Conservation (phyloP, 2,888 invertebrate species). For the Temnothorax unifasciatus region DNA sequence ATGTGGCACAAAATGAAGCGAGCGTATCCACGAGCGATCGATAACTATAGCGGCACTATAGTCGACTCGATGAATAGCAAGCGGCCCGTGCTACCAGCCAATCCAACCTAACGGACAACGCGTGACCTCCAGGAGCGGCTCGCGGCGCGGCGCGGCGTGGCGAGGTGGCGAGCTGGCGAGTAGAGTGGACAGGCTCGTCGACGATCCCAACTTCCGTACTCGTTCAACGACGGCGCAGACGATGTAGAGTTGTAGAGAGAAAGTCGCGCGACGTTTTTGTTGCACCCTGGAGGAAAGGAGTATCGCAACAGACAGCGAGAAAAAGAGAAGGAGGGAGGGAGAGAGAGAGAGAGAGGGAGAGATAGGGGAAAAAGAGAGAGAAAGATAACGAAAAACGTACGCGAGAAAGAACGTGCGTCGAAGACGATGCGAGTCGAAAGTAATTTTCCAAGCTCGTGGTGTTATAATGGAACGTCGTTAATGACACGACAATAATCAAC, state of each 20-base stretch:
- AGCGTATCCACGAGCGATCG: constrained; percentile 70
- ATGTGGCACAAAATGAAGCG: constrained; percentile 72
- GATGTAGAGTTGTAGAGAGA: constrained; percentile 37
- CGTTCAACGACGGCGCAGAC: constrained; percentile 25
- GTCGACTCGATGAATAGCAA: constrained; percentile 65
- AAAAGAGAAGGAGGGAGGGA: background rate
- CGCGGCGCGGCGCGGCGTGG: too few species aligned
- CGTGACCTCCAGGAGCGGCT: constrained; percentile 39
- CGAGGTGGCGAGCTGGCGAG: background rate
- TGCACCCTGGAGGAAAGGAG: constrained; percentile 34
- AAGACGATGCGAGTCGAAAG: constrained; percentile 25
- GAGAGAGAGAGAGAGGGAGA: constrained; percentile 4
- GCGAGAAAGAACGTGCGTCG: background rate
- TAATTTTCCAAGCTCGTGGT: constrained; percentile 35
- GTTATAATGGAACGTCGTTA: constrained; percentile 29
- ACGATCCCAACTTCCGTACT: constrained; percentile 15
- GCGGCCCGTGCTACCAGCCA: constrained; percentile 63
- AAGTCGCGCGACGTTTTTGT: constrained; percentile 56
- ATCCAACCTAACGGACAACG: constrained; percentile 67
- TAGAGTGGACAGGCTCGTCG: constrained; percentile 15
- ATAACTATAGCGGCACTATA: constrained; percentile 71
- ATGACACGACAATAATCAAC: constrained; percentile 56
- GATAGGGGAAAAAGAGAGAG: background rate
- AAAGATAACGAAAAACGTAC: background rate
- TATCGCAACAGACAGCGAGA: constrained; percentile 2